Base-by-base conservation (phyloP, 35 echinoderm and acorn worm species). In the Anneissia japonica region DNA sequence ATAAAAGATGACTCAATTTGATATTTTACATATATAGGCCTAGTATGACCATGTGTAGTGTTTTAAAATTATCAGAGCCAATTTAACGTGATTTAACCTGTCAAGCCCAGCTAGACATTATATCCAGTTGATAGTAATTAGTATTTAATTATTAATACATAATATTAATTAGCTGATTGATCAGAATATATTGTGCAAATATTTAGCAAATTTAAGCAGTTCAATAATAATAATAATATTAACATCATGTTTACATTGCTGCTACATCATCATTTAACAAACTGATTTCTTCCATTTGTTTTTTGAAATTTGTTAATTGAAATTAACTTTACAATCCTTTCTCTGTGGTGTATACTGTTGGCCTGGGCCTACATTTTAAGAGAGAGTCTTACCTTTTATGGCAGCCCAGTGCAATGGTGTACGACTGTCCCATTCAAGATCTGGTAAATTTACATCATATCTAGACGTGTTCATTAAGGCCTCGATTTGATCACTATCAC, bases 341-440 rank as follows among this genome's bases (percentile, higher is more conserved):
- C 2, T 84, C 9, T 28, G 30, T 30, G 11, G 46, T 21, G n/a
- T 31, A 31, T 3, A 23, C 43, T 51, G 16, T 32, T 51, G 46
- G 12, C 38, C 19, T 83, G 21, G 29, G 11, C 35, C 55, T 1
- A 26, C 23, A 39, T 14, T 35, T 23, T 31, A 35, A 29, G 3
- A 51, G 4, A 6, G 13, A n/a, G 0, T 12, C 30, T 73, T 84
- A 93, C 94, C 94, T 97, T 93, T 97, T 17, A 97, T 93, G n/a
- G 94, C 90, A 79, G 94, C 94, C 94, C 94, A 97, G 33, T 97
- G 94, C 39, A 97, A 16, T 0, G 94, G 94, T 46, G 91, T 93
- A 35, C 94, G 86, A 34, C 89, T 89, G 17, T 90, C 79, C 94
- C 94, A 97, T 72, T 97, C 94, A 1, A 81, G 34, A 77, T 97